Evolutionary conservation across 2,113 vertebrate species (phyloP), one percentile per base, ranked within the genome.

Genomic region (Martes martes): DNA sequence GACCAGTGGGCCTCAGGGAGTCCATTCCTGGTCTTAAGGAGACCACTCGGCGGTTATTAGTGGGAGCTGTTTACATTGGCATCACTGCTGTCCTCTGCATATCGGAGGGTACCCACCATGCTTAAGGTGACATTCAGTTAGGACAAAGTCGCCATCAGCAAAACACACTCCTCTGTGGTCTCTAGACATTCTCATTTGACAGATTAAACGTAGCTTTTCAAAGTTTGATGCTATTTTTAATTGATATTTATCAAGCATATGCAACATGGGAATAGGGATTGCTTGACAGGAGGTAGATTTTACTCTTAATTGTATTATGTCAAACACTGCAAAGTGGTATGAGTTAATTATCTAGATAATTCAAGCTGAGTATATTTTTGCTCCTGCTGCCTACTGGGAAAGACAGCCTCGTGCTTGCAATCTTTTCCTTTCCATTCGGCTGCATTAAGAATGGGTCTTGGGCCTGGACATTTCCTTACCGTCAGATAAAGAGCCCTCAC

Each of bases 341-440:
- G 7, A 84, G 28, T 89, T 91, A 74, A 74, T 97, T 89, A 85
- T 36, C n/a, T 81, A 80, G 24, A 91, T 80, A 61, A 81, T 52
- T 94, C 42, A 85, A 89, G 14, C 6, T 80, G 91, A 28, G 76
- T 4, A 52, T 45, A 28, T 14, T 50, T 91, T 61, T 52, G 42
- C 3, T 21, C 52, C 36, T 69, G 33, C 23, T 61, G 63, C 8
- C 19, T 47, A 5, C 23, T 59, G 50, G 84, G 61, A 81, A 81
- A 71, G 31, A 23, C 39, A 80, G 50, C 88, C 63, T 24, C 9
- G 11, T 24, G 18, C 50, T 11, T 39, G 16, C 6, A 36, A n/a
- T 55, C 45, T 88, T 89, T 81, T 65, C 23, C 24, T 18, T 9
- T 18, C 4, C 13, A 36, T 39, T 47, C 5, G 11, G 23, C 33